phyloP scores from a whole-genome alignment of 53 echinoderm and acorn worm genomes.

The Henricia sp. region DNA sequence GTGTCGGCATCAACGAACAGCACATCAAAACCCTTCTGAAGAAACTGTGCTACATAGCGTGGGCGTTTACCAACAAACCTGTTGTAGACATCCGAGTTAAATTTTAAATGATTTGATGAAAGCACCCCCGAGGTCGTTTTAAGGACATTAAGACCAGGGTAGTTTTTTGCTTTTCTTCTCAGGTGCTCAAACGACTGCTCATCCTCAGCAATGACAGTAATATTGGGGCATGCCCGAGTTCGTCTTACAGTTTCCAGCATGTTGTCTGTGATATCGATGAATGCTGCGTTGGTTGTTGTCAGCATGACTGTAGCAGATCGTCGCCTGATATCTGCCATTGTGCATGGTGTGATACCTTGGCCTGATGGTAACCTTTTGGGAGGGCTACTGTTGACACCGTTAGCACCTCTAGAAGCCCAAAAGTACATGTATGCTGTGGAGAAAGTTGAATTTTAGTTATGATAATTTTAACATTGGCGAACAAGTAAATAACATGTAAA shows the following conservation, averaged over 20 bases:
- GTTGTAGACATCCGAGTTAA: neutral
- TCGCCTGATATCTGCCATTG: neutral
- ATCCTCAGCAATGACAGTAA: conserved; percentile 37
- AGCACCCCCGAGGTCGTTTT: neutral
- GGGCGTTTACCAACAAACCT: conserved; percentile 21
- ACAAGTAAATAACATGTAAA: too few species aligned
- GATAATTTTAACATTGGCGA: too few species aligned
- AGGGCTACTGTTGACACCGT: too few species aligned
- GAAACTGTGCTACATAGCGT: neutral
- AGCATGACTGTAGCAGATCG: neutral
- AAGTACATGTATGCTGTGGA: too few species aligned
- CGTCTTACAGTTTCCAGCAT: conserved; percentile 27
- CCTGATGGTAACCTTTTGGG: too few species aligned
- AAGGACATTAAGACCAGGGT: conserved; percentile 6
- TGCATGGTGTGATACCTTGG: too few species aligned
- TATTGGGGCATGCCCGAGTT: conserved; percentile 3
- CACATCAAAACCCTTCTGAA: conserved; percentile 30
- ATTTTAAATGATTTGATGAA: neutral
- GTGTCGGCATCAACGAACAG: conserved; percentile 37
- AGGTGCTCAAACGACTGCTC: conserved; percentile 1
- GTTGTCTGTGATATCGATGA: conserved; percentile 5
- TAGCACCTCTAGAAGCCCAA: too few species aligned
- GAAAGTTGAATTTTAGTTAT: too few species aligned
- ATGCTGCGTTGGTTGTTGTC: conserved; percentile 27
- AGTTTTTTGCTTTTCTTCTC: neutral